A percentile compares a stretch with the other conserved stretches of the same genome.
Conservation (phyloP, 2,888 invertebrate genomes). For the Himalopsyche tibetana region DNA sequence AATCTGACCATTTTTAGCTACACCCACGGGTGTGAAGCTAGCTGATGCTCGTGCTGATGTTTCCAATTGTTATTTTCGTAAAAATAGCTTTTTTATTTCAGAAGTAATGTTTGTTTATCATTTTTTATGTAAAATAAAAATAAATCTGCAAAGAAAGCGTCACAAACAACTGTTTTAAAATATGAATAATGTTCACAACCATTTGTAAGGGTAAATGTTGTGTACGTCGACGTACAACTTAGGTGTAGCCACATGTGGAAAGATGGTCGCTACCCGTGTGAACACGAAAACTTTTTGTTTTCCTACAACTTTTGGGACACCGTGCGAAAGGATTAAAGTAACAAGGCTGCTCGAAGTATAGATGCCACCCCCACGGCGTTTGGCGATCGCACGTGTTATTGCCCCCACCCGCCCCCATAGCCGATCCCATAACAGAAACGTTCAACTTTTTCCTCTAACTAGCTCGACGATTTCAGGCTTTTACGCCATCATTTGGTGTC, state of each 20-base stretch:
- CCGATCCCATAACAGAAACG: constrained; percentile 38
- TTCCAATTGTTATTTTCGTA: too few species aligned
- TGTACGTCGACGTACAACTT: not conserved
- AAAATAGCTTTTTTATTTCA: too few species aligned
- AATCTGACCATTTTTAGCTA: too few species aligned
- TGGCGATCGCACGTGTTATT: constrained; percentile 43
- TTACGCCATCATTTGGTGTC: constrained; percentile 37
- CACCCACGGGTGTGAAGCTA: too few species aligned
- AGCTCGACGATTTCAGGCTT: constrained; percentile 38
- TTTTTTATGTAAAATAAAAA: too few species aligned
- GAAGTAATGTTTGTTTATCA: too few species aligned
- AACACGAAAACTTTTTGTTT: constrained; percentile 43
- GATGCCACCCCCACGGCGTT: constrained; percentile 31
- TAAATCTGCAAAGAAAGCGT: too few species aligned
- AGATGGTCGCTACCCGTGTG: constrained; percentile 24
- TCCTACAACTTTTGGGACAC: constrained; percentile 36
- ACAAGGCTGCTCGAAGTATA: constrained; percentile 41
- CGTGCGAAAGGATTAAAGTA: constrained; percentile 43
- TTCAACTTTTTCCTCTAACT: constrained; percentile 38
- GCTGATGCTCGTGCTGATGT: too few species aligned
- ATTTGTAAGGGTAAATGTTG: not conserved
- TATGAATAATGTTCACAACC: not conserved
- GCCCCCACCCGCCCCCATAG: constrained; percentile 3
- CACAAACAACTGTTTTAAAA: not conserved
- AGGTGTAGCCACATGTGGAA: constrained; percentile 35